These are phyloP conservation scores for Hephaestus fuliginosus DNA, from an alignment of 2,797 vertebrate species.

Conservation along the genomic window DNA sequence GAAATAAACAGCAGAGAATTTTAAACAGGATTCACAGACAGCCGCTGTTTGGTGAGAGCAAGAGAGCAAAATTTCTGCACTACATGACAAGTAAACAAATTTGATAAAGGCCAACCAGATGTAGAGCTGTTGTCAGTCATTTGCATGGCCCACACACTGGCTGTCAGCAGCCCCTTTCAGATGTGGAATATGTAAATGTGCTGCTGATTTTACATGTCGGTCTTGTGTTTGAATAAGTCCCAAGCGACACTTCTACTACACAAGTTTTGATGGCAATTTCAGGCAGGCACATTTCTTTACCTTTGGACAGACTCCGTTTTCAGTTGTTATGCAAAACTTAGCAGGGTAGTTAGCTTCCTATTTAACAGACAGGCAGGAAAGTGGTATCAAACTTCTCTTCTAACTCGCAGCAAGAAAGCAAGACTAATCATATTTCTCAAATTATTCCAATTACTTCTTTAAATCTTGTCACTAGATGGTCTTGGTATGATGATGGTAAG, in stretches of 20 bases:
- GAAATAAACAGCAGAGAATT: background rate
- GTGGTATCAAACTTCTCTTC: background rate
- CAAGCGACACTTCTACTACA: background rate
- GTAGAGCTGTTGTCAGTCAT: conserved; percentile 15
- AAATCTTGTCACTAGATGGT: background rate
- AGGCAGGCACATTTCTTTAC: no score
- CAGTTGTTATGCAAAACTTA: no score
- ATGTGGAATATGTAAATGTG: conserved; percentile 26
- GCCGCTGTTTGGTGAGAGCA: background rate
- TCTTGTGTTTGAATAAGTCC: background rate
- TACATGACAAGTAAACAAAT: conserved; percentile 1
- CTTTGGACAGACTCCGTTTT: no score
- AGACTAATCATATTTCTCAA: background rate
- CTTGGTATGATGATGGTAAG: no score
- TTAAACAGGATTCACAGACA: background rate
- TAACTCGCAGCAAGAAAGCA: background rate
- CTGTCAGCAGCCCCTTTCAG: conserved; percentile 3
- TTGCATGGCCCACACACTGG: conserved; percentile 24
- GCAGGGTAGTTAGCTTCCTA: background rate
- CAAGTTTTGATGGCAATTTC: background rate
- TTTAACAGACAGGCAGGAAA: background rate
- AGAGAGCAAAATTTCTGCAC: conserved; percentile 1
- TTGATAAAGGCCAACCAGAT: conserved; percentile 10
- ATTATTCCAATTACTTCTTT: background rate
- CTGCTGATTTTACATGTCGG: background rate